Evolutionary conservation across 2,888 invertebrate genomes (phyloP).

Genomic region (Julus scanicus): DNA sequence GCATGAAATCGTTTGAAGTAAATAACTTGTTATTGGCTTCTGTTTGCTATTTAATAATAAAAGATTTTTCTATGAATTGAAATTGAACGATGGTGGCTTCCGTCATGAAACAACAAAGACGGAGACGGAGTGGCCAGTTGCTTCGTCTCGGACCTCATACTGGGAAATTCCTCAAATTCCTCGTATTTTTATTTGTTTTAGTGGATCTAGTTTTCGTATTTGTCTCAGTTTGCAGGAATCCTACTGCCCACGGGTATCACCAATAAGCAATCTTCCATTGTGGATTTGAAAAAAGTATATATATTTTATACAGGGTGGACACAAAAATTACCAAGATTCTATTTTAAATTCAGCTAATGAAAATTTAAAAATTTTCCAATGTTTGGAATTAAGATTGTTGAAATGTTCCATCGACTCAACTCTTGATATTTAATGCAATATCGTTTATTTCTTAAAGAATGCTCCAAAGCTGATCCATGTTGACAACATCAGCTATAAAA

Average conservation of each 20-base stretch:
- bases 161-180: conserved; percentile 23
- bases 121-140: background rate
- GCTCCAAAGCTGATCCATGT: too few relatives aligned
- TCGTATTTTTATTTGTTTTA: background rate
- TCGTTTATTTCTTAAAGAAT: too few relatives aligned
- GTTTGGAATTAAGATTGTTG: too few relatives aligned
- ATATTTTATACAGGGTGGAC: background rate
- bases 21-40: conserved; percentile 36
- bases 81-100: conserved; percentile 34
- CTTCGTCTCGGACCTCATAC: conserved; percentile 39
- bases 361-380: too few relatives aligned
- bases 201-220: background rate
- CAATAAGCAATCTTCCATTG: background rate
- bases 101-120: background rate
- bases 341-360: too few relatives aligned
- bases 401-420: too few relatives aligned
- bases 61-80: background rate
- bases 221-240: background rate
- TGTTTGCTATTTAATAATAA: conserved; percentile 31
- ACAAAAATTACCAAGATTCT: too few relatives aligned
- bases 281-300: too few relatives aligned
- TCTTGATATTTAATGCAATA: too few relatives aligned
- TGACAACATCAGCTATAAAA: too few relatives aligned
- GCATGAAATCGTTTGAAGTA: conserved; percentile 18
- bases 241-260: background rate